Percentiles rank a stretch among this genome's conserved stretches.
These are phyloP conservation scores for Apteryx mantelli DNA, from an alignment of 2,113 vertebrate species.

Conservation along the genomic window DNA sequence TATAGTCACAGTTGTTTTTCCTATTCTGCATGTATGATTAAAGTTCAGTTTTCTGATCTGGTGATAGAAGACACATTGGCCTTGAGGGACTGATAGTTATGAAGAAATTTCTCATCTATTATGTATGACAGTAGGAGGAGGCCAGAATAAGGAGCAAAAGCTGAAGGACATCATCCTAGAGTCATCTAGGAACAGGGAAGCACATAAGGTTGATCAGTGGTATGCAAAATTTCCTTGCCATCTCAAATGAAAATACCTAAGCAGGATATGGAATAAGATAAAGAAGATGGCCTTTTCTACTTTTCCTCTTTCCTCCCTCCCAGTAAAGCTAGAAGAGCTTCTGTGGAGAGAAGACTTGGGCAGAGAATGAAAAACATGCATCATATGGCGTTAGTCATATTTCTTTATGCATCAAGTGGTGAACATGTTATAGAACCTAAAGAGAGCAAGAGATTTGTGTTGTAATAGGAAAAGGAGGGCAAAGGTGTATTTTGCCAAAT, in stretches of 20 bases:
- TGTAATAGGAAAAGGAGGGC: background rate
- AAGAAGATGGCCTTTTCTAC: background rate
- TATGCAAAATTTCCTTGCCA: background rate
- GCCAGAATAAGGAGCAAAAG: constrained; percentile 28
- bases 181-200: background rate
- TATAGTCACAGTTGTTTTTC: constrained; percentile 39
- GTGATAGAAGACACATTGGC: constrained; percentile 25
- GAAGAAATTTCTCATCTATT: constrained; percentile 59
- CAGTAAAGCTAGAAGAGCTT: background rate
- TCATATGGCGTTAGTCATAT: background rate
- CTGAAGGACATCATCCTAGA: constrained; percentile 7
- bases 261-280: background rate
- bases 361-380: background rate
- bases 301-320: background rate
- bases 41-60: constrained; percentile 39
- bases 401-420: background rate
- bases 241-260: background rate
- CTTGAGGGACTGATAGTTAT: constrained; percentile 56
- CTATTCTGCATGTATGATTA: constrained; percentile 53
- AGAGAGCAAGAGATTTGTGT: background rate
- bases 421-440: background rate
- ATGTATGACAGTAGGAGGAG: constrained; percentile 42
- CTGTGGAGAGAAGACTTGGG: background rate
- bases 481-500: background rate
- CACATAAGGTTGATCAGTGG: background rate